Conservation (phyloP, 2,113 vertebrate species). For the Corythornis cristatus region DNA sequence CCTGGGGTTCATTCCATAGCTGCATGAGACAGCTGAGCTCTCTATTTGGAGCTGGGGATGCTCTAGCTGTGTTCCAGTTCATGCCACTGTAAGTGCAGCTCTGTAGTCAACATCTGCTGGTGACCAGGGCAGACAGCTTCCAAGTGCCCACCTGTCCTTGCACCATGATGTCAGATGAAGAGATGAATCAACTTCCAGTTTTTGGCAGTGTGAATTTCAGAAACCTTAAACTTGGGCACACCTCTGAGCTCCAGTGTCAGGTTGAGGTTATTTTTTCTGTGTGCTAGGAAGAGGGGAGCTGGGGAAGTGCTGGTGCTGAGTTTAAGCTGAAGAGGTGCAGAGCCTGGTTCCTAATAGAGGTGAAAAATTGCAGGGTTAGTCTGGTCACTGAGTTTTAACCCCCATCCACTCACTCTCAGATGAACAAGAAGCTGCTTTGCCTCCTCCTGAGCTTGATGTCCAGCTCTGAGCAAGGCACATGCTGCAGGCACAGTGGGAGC, state of each 20-base stretch:
- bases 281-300: not conserved
- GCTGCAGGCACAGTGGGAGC: fast-evolving
- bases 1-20: not conserved
- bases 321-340: not conserved
- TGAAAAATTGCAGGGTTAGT: not conserved
- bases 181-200: not conserved
- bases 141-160: not conserved
- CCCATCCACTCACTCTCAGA: not conserved
- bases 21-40: slow-evolving; percentile 1
- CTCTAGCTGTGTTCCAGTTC: not conserved
- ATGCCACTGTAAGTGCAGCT: not conserved
- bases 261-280: not conserved
- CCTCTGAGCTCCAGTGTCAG: not conserved
- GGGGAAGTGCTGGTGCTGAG: not conserved
- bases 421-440: slow-evolving; percentile 9
- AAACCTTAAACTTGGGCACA: not conserved
- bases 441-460: not conserved
- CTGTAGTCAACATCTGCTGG: not conserved
- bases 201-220: not conserved
- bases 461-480: not conserved
- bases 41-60: not conserved
- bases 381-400: not conserved
- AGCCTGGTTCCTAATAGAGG: not conserved
- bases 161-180: not conserved
- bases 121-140: not conserved